phyloP scores from a whole-genome alignment of 2,113 vertebrate species.

The Menura novaehollandiae region DNA sequence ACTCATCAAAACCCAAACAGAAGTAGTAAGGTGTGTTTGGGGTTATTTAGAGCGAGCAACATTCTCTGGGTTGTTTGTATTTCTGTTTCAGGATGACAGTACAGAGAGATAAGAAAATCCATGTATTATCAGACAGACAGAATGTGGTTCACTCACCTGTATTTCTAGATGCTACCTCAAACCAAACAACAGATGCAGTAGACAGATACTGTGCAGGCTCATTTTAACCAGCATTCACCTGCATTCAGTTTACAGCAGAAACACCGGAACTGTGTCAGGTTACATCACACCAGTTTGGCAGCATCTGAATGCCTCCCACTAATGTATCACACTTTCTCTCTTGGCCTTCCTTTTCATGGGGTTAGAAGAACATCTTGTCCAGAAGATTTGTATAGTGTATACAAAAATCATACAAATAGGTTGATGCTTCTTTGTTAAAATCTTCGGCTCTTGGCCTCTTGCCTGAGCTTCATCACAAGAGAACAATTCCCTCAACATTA shows the following conservation, averaged over 20 bases:
- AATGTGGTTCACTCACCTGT: background rate
- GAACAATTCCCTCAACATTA: background rate
- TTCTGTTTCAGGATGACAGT: background rate
- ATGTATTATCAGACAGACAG: background rate
- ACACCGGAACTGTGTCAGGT: background rate
- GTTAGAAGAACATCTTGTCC: slow-evolving; percentile 37
- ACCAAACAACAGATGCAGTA: background rate
- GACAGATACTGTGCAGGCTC: background rate
- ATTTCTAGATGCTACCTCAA: background rate
- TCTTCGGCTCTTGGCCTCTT: background rate
- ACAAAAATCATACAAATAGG: slow-evolving; percentile 15
- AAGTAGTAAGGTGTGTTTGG: background rate
- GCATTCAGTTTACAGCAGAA: background rate
- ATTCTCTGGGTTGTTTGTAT: background rate
- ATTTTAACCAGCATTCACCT: slow-evolving; percentile 33
- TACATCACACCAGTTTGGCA: background rate
- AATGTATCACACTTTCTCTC: background rate
- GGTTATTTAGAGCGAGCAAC: background rate
- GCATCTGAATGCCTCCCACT: background rate
- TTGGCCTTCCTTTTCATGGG: background rate
- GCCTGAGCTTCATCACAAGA: background rate
- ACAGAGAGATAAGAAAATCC: background rate
- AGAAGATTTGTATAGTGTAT: background rate
- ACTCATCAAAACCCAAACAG: background rate
- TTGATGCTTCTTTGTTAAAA: slow-evolving; percentile 6